Conservation (phyloP, 2,113 vertebrate genomes). For the Hyla sarda region DNA sequence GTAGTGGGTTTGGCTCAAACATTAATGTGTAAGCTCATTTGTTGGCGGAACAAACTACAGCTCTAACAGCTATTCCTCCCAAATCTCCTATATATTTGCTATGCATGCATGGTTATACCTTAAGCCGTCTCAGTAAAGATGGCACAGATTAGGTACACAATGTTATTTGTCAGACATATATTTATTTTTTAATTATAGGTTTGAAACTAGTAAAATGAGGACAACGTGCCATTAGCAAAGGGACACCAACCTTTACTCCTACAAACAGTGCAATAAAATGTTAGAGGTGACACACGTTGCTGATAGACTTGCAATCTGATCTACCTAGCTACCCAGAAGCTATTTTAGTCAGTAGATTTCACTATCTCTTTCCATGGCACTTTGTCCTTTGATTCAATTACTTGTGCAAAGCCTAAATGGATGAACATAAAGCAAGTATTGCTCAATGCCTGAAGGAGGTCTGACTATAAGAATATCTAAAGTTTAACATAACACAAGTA, state of each 20-base stretch:
- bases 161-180: neutral
- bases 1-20: no score
- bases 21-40: no score
- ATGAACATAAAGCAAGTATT: neutral
- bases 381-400: conserved; percentile 32
- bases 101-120: no score
- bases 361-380: conserved; percentile 38
- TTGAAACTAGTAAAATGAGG: neutral
- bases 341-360: conserved; percentile 41
- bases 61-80: no score
- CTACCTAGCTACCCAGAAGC: neutral
- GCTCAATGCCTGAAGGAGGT: neutral
- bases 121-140: no score
- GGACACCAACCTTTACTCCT: conserved; percentile 34
- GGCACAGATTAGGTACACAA: neutral
- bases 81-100: no score
- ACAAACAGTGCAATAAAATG: conserved; percentile 38
- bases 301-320: neutral
- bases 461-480: neutral
- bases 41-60: no score
- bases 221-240: neutral
- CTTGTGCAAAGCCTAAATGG: neutral
- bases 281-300: neutral
- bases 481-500: neutral
- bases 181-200: neutral